These are phyloP conservation scores for Drosophila sechellia DNA, from an alignment of 1,140 invertebrate species.

Conservation along the genomic window DNA sequence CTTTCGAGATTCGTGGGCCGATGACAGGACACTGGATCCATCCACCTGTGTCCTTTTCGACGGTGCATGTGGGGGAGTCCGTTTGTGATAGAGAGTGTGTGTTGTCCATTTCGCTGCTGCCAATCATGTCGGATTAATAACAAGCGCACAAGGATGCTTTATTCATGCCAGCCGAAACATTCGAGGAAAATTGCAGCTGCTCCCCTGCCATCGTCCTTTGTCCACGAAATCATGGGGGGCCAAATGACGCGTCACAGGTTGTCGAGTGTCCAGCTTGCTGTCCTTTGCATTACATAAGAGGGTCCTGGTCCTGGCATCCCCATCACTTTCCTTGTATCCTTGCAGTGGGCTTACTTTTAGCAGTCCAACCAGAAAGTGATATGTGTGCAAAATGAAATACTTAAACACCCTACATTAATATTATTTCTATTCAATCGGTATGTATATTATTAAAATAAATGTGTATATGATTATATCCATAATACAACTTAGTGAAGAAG, in stretches of 20 bases:
- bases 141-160: constrained; percentile 62
- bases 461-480: no score
- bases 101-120: constrained; percentile 76
- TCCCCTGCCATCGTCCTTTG: constrained; percentile 30
- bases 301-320: background rate
- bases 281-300: constrained; percentile 70
- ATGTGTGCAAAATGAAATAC: background rate
- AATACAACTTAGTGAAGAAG: no score
- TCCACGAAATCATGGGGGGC: constrained; percentile 48
- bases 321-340: background rate
- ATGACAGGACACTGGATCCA: constrained; percentile 64
- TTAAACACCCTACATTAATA: no score
- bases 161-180: constrained; percentile 71
- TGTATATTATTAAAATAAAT: no score
- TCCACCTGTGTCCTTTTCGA: constrained; percentile 70
- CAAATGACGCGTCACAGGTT: constrained; percentile 77
- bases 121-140: constrained; percentile 82
- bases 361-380: background rate
- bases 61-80: background rate
- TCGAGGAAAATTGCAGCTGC: constrained; percentile 75
- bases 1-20: constrained; percentile 66
- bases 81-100: constrained; percentile 10
- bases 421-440: no score
- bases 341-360: constrained; percentile 10
- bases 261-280: constrained; percentile 55